These are phyloP conservation scores for Mesochorus sp. DNA, from an alignment of 2,888 invertebrate genomes.

Conservation along the genomic window DNA sequence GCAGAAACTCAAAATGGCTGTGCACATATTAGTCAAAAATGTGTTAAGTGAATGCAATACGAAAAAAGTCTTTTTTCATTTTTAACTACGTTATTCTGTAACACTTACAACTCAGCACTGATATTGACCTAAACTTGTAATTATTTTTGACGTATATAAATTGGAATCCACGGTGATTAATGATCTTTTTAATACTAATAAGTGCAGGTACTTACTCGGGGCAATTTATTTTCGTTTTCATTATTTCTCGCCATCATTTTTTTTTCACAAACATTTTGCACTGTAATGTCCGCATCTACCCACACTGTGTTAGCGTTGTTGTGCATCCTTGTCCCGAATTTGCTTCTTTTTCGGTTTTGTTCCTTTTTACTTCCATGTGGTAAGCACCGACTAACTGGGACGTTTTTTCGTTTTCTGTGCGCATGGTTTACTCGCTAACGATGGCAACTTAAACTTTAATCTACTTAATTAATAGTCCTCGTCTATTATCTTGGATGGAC, in stretches of 20 bases:
- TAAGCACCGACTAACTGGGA: conserved; percentile 64
- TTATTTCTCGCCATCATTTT: neutral
- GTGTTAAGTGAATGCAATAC: no score
- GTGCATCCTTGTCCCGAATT: conserved; percentile 34
- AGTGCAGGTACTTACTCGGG: conserved; percentile 16
- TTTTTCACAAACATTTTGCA: conserved; percentile 24
- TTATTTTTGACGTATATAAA: neutral
- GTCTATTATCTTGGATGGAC: conserved; percentile 73
- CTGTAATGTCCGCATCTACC: conserved; percentile 22
- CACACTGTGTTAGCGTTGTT: conserved; percentile 5
- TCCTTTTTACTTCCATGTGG: conserved; percentile 61
- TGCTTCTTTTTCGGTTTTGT: conserved; percentile 26
- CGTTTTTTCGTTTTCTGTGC: conserved; percentile 43
- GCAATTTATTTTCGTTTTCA: conserved; percentile 37
- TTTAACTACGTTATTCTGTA: no score
- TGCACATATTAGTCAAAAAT: neutral
- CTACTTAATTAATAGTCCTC: conserved; percentile 79
- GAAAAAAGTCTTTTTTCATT: no score
- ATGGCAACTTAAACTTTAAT: conserved; percentile 77
- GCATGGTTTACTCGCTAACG: conserved; percentile 66
- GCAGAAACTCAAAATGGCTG: no score
- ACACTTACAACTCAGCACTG: no score
- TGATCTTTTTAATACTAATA: conserved; percentile 10
- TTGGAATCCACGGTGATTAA: conserved; percentile 9
- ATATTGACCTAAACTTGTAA: neutral